Conservation (phyloP, 2,888 invertebrate species). For the Ochropleura leucogaster region DNA sequence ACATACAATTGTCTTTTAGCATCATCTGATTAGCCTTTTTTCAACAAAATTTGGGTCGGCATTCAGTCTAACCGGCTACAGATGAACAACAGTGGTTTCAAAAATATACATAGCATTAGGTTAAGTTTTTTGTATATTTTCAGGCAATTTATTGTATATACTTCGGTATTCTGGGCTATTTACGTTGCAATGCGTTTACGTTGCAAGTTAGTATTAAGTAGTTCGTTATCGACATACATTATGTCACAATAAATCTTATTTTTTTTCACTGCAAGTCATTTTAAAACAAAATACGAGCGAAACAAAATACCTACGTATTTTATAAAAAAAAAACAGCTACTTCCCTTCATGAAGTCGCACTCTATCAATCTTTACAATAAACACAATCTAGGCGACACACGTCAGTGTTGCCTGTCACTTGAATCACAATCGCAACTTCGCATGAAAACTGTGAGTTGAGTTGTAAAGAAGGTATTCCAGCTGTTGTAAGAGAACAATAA, state of each 20-base stretch:
- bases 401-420: neutral
- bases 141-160: too few relatives aligned
- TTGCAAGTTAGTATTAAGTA: too few relatives aligned
- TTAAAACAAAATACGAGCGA: neutral
- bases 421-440: neutral
- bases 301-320: too few relatives aligned
- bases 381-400: neutral
- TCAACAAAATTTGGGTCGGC: neutral
- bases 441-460: conserved; percentile 13
- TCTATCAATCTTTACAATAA: too few relatives aligned
- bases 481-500: conserved; percentile 29
- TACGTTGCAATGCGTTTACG: too few relatives aligned
- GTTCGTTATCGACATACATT: neutral
- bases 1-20: too few relatives aligned
- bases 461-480: conserved; percentile 4
- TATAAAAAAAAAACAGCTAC: neutral
- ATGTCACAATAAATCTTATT: neutral
- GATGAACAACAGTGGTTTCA: neutral
- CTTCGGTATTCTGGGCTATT: too few relatives aligned
- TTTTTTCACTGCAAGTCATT: neutral
- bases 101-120: neutral
- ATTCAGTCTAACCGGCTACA: neutral
- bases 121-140: too few relatives aligned
- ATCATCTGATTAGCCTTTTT: neutral
- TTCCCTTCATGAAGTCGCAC: neutral